Conservation (phyloP, 2,113 vertebrate species). For the Emberiza fucata region DNA sequence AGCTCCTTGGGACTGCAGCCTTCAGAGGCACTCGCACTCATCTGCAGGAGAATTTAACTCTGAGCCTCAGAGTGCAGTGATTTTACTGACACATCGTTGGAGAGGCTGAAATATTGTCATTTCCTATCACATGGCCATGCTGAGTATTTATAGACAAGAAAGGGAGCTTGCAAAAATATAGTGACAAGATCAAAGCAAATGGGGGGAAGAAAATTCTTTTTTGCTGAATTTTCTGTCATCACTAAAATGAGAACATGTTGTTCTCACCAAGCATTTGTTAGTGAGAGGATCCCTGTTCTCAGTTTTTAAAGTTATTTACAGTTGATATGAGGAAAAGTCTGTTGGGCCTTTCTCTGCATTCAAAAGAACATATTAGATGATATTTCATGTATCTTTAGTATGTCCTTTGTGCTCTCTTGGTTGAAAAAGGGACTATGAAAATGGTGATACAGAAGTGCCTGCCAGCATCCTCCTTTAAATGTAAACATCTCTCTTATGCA, state of each 20-base stretch:
- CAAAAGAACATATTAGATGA: neutral
- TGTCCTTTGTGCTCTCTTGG: neutral
- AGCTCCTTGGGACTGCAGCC: neutral
- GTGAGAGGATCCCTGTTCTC: neutral
- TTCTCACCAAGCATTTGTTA: neutral
- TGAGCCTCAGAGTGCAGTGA: neutral
- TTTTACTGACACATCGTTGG: slow-evolving; percentile 3
- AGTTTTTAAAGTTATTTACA: neutral
- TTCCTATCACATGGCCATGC: neutral
- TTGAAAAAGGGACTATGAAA: neutral
- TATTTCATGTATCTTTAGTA: neutral
- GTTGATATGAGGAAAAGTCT: neutral
- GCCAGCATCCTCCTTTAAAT: neutral
- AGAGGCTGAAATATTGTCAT: neutral
- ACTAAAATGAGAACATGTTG: neutral
- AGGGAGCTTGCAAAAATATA: neutral
- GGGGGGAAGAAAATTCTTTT: neutral
- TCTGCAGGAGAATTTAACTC: neutral
- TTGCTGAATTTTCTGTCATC: neutral
- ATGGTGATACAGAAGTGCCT: neutral
- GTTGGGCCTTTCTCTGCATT: neutral
- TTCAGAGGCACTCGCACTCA: neutral
- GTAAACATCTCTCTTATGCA: neutral
- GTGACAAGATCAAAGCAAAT: neutral
- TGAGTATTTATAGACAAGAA: slow-evolving; percentile 8